These are phyloP conservation scores for Ramphastos sulfuratus DNA, from an alignment of 2,113 vertebrate species.

Conservation along the genomic window DNA sequence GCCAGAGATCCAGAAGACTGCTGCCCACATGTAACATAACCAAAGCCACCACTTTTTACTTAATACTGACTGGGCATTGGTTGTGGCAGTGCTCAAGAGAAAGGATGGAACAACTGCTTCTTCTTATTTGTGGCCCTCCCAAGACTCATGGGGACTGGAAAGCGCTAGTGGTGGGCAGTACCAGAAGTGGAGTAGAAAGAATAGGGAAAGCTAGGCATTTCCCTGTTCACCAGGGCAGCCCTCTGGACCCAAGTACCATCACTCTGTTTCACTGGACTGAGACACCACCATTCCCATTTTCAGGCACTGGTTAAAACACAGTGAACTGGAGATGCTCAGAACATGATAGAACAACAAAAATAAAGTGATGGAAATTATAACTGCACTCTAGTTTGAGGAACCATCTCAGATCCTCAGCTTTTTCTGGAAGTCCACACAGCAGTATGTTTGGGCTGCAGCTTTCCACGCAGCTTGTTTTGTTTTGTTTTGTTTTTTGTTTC, in stretches of 20 bases:
- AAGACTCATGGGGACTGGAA: not conserved
- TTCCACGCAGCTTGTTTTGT: not conserved
- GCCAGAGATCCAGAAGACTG: not conserved
- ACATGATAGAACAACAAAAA: not conserved
- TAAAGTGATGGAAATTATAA: not conserved
- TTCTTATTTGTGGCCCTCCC: not conserved
- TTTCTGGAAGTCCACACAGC: not conserved
- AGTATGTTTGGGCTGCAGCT: not conserved
- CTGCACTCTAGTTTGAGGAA: not conserved
- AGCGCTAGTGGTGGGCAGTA: fast-evolving
- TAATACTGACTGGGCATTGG: fast-evolving
- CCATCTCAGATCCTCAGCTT: not conserved
- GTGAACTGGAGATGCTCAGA: not conserved
- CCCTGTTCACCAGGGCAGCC: not conserved
- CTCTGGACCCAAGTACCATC: not conserved
- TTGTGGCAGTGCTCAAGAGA: not conserved
- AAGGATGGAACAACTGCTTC: not conserved
- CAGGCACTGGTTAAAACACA: not conserved
- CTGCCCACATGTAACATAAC: not conserved
- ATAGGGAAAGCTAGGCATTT: not conserved
- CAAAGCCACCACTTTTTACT: not conserved
- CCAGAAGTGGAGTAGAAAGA: not conserved
- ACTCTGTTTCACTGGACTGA: not conserved
- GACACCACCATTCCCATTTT: not conserved
- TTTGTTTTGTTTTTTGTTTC: not conserved